These are phyloP conservation scores for Ooceraea biroi DNA, from an alignment of 1,140 invertebrate species.

Conservation along the genomic window DNA sequence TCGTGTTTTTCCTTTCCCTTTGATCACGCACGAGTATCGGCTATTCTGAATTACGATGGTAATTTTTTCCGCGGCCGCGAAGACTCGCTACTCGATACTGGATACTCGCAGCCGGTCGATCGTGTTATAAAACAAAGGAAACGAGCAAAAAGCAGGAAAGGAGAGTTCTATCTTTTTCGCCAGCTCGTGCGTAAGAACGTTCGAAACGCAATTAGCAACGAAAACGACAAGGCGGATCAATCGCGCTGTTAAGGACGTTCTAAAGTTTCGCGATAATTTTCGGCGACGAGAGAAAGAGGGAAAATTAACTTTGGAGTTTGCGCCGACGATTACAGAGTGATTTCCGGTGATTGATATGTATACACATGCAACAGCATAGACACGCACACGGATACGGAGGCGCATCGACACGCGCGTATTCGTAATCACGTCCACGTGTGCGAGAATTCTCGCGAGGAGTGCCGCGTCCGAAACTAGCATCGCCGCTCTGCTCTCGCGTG, in stretches of 20 bases:
- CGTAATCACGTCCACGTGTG: neutral
- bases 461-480: conserved; percentile 3
- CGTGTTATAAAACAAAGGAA: neutral
- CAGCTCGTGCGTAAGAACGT: neutral
- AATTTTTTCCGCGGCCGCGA: conserved; percentile 53
- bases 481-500: conserved; percentile 51
- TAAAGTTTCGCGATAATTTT: conserved; percentile 11
- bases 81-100: conserved; percentile 34
- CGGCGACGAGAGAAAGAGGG: neutral
- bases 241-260: neutral
- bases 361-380: neutral
- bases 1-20: conserved; percentile 34
- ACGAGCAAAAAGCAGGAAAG: neutral
- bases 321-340: conserved; percentile 25
- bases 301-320: neutral
- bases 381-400: neutral
- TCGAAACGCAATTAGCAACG: neutral
- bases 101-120: conserved; percentile 12
- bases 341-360: conserved; percentile 45
- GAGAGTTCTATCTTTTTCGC: neutral
- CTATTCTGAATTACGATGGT: conserved; percentile 64
- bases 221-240: neutral
- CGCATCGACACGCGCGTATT: neutral
- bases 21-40: conserved; percentile 26
- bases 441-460: conserved; percentile 19